A percentile compares a stretch with the other conserved stretches of the same genome.
These are phyloP conservation scores for Phoxinus phoxinus DNA, from an alignment of 2,113 vertebrate species.

Conservation along the genomic window DNA sequence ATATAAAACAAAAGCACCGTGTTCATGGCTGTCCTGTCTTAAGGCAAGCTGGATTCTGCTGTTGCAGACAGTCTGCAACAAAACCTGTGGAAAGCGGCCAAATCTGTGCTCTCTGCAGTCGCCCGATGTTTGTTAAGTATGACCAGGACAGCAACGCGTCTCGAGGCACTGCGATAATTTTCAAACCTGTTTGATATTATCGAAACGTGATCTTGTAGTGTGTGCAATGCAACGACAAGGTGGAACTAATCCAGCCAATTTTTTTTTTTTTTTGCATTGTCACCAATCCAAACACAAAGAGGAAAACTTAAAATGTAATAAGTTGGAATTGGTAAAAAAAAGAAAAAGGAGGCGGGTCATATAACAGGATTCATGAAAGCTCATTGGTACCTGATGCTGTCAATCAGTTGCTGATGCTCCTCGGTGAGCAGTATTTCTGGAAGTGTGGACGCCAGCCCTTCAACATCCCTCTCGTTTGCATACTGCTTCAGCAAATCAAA, in stretches of 20 bases:
- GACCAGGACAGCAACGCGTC: too few relatives aligned
- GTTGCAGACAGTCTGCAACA: too few relatives aligned
- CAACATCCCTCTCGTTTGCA: constrained; percentile 86
- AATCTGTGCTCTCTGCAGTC: too few relatives aligned
- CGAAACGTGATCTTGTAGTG: too few relatives aligned
- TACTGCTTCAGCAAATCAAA: constrained; percentile 89
- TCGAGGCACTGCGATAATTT: too few relatives aligned
- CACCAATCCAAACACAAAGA: not conserved
- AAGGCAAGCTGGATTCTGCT: too few relatives aligned
- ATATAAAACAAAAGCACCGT: not conserved
- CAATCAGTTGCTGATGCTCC: constrained; percentile 86
- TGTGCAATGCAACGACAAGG: too few relatives aligned
- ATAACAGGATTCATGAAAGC: not conserved
- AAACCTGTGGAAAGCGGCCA: too few relatives aligned
- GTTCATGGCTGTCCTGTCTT: not conserved
- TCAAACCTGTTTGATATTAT: too few relatives aligned
- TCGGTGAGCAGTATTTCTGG: constrained; percentile 83
- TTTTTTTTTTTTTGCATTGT: not conserved
- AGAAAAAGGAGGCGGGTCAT: not conserved
- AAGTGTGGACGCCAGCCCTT: constrained; percentile 84
- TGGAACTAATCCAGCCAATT: too few relatives aligned
- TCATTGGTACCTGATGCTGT: constrained; percentile 88
- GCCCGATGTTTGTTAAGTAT: too few relatives aligned
- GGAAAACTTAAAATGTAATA: not conserved
- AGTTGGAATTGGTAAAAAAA: not conserved